Percentiles rank a stretch among this genome's conserved stretches.
Conservation (phyloP, 1,140 invertebrate species). For the Zophobas morio region DNA sequence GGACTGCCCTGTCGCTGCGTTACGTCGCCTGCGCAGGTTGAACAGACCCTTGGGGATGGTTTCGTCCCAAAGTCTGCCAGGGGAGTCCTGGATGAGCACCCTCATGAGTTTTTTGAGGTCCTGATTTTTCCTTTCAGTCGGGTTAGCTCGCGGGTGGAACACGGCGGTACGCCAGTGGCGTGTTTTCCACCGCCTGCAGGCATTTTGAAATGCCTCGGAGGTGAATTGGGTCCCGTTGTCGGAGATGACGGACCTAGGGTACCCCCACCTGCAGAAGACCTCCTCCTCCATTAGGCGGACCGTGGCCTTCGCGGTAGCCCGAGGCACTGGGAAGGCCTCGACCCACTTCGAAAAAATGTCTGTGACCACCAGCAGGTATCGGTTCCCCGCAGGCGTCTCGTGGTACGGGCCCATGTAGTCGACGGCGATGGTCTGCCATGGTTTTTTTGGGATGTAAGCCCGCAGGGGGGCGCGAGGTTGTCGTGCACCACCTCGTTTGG, state of each 20-base stretch:
- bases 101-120: constrained; percentile 31
- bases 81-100: neutral
- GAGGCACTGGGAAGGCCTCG: constrained; percentile 3
- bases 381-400: constrained; percentile 4
- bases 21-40: constrained; percentile 11
- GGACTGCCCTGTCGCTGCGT: constrained; percentile 27
- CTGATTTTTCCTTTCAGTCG: constrained; percentile 31
- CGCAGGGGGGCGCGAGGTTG: constrained; percentile 1
- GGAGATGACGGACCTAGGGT: constrained; percentile 32
- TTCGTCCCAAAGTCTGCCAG: neutral
- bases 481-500: neutral
- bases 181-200: neutral
- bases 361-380: constrained; percentile 28
- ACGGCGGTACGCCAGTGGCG: constrained; percentile 12
- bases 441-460: neutral
- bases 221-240: constrained; percentile 47
- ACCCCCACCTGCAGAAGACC: constrained; percentile 32
- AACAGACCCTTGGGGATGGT: constrained; percentile 12
- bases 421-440: constrained; percentile 31
- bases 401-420: constrained; percentile 32
- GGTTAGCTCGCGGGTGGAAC: constrained; percentile 24
- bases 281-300: neutral
- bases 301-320: neutral
- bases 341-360: constrained; percentile 31
- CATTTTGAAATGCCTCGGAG: neutral